Evolutionary conservation across 2,888 invertebrate genomes (phyloP), one percentile per base, ranked within the genome.

Genomic region (Diabrotica balteata): DNA sequence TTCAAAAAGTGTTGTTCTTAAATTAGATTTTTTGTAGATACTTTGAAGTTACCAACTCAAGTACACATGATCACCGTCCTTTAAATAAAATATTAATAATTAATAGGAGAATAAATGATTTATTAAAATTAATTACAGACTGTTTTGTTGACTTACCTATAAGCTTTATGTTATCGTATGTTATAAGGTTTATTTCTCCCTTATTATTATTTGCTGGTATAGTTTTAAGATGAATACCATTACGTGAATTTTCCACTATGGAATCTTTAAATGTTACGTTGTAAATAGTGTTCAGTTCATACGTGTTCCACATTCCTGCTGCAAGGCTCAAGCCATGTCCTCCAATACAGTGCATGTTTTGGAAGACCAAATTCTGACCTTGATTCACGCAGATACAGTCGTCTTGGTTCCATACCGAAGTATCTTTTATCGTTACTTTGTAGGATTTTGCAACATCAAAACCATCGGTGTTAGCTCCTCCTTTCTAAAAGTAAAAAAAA

Each of bases 241-340:
- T 53, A 8, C 44, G 22, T 7, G 64, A 61, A 59, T 67, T 54
- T n/a, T 53, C 47, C 6, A 71, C 62, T 7, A 63, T 46, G 3
- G 58, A 59, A 45, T 71, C 49, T 42, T 46, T 46, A 45, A 71
- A 67, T 44, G 58, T 59, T 17, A 71, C 62, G 11, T 69, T 67
- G 10, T 43, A n/a, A 10, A 66, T 64, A 11, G 63, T 59, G 46
- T 63, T 71, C 0, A 43, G 8, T 7, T 42, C 44, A n/a, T 64
- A 64, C 17, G 32, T 11, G 11, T 7, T 17, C 17, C 54, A 61
- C 1, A 66, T n/a, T 11, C 71, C 71, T 45, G 63, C 59, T 7
- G 71, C 64, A 17, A 71, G 51, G 59, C 70, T 70, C 47, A 70
- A 63, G 22, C 71, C 71, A 22, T 71, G 71, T 43, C 69, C 52